Base-by-base conservation (phyloP, 2,797 vertebrate genomes). In the Trachurus trachurus region DNA sequence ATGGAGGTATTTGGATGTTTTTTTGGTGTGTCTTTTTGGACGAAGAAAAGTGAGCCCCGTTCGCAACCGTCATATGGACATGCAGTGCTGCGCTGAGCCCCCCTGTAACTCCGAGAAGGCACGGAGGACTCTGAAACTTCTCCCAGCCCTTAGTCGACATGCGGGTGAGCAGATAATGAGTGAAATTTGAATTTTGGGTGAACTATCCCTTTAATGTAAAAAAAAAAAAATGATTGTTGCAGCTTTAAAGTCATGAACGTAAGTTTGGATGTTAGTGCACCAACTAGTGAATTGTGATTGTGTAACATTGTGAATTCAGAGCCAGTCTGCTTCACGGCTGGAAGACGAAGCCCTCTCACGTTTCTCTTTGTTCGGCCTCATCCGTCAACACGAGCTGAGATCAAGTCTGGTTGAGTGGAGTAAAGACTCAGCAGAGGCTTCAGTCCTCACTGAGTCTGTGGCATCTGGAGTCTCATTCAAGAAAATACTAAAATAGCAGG, bases 401-500 rank as follows among this genome's bases (percentile, higher is more conserved):
- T 45, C 42, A 44, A 65, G 65, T 54, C 9, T n/a, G 19, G 54
- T 45, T 22, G 37, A 61, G 13, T 54, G 0, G 2, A 50, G 59
- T 62, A 47, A 45, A n/a, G 62, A 45, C 61, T 71, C 34, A 74
- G 19, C 31, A 9, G 29, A 8, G 5, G 8, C 61, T 71, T 44
- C 22, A 1, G 11, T 44, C 58, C 11, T 22, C 21, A 49, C 16
- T 19, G 54, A 45, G 26, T 47, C 54, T 29, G 4, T 40, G 19
- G 3, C 50, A 66, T 49, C 5, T 63, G 17, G 63, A 73, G 44
- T 21, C 53, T 53, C 13, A 10, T 65, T 71, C 17, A 67, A 29
- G 40, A 81, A 70, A 64, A 77, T 16, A 60, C 53, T 15, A 54
- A 66, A 72, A 84, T 83, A 84, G 39, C 63, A 44, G 15, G 10